These are phyloP conservation scores for Psix sp. DNA, from an alignment of 1,140 invertebrate species.

Conservation along the genomic window DNA sequence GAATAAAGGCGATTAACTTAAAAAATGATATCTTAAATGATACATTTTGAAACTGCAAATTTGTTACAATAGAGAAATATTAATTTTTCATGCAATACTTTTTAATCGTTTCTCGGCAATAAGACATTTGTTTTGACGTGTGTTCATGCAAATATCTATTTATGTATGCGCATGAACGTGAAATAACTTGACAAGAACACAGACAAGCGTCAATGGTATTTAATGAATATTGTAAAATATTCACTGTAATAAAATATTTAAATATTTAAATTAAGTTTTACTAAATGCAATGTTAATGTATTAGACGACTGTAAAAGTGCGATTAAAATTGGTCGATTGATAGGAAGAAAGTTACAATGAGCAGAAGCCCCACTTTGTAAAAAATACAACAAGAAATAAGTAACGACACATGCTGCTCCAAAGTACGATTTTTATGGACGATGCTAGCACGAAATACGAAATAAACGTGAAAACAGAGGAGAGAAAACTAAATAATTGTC, in stretches of 20 bases:
- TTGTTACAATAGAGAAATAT: slow-evolving; percentile 12
- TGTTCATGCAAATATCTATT: slow-evolving; percentile 5
- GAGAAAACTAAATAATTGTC: slow-evolving; percentile 10
- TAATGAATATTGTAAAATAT: slow-evolving; percentile 33
- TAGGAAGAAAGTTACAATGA: slow-evolving; percentile 10
- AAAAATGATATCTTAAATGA: too few species aligned
- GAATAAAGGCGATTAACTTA: too few species aligned
- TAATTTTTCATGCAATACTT: slow-evolving; percentile 16
- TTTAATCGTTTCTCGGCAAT: slow-evolving; percentile 1
- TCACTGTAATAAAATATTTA: slow-evolving; percentile 27
- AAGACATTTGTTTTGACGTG: slow-evolving; percentile 9
- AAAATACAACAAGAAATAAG: too few species aligned
- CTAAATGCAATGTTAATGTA: slow-evolving; percentile 16
- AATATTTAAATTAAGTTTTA: slow-evolving; percentile 42
- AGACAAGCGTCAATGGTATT: slow-evolving; percentile 19
- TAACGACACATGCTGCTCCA: slow-evolving; percentile 24
- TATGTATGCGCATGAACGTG: background rate
- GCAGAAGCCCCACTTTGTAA: slow-evolving; percentile 22
- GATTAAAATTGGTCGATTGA: slow-evolving; percentile 52
- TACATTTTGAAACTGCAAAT: slow-evolving; percentile 3
- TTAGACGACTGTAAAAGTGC: slow-evolving; percentile 37
- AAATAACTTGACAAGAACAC: background rate
- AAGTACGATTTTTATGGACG: slow-evolving; percentile 27
- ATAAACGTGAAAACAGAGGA: too few species aligned
- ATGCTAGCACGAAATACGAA: too few species aligned